Conservation (phyloP, 2,888 invertebrate genomes). For the Atherix ibis region DNA sequence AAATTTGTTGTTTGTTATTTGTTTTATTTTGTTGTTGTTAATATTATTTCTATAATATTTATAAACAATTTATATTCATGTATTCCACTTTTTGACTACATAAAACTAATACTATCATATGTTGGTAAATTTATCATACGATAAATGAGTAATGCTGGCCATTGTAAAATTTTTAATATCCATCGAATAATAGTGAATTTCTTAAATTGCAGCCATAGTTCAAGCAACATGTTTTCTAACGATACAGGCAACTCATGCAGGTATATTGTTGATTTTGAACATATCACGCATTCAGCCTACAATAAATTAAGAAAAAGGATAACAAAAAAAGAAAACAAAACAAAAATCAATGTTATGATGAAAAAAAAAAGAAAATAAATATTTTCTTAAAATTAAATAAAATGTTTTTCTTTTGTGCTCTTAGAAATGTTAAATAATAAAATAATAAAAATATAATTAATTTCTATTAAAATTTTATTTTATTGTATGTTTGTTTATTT, state of each 20-base stretch:
- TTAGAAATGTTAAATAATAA: not conserved
- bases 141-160: slow-evolving; percentile 27
- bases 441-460: not conserved
- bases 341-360: slow-evolving; percentile 11
- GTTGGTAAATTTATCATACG: slow-evolving; percentile 25
- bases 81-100: too few relatives aligned
- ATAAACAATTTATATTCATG: too few relatives aligned
- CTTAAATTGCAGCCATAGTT: slow-evolving; percentile 24
- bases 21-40: too few relatives aligned
- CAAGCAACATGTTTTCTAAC: slow-evolving; percentile 24
- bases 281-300: slow-evolving; percentile 27
- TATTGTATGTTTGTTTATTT: too few relatives aligned
- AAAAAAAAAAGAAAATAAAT: slow-evolving; percentile 11
- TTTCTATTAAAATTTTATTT: too few relatives aligned
- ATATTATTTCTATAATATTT: too few relatives aligned
- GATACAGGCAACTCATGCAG: slow-evolving; percentile 27
- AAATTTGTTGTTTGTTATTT: too few relatives aligned
- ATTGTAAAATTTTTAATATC: slow-evolving; percentile 27
- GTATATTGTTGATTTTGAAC: slow-evolving; percentile 25
- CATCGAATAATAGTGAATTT: slow-evolving; percentile 23
- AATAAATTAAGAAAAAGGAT: slow-evolving; percentile 18
- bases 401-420: not conserved
- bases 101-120: slow-evolving; percentile 22
- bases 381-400: too few relatives aligned
- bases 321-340: slow-evolving; percentile 14